Base-by-base conservation (phyloP, 1,140 invertebrate species). In the Campoletis sonorensis region DNA sequence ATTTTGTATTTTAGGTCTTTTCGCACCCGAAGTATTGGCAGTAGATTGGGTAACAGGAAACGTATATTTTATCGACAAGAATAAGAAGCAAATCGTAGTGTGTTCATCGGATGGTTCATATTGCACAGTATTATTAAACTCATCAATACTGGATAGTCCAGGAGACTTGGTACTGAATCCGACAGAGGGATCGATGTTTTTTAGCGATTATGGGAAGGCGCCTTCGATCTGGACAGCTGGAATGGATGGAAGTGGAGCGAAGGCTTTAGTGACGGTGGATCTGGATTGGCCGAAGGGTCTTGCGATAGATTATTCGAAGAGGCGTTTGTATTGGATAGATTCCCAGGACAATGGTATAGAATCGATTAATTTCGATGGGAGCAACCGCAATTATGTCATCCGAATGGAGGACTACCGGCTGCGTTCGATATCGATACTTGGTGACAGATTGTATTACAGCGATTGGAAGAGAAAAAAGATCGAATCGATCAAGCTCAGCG, bases 271-370 rank as follows among this genome's bases (percentile, higher is more conserved):
- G 0, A 92, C 92, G 0, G 89, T 92, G 2, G 87, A 94, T 0
- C 93, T 98, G 23, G 93, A 95, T 0, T 98, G 96, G 96, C 97
- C 98, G 0, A 98, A 97, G 89, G 97, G 97, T 3, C 91, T 99
- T 11, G 94, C 97, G 0, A 92, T 99, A 67, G 98, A 99, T 90
- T 95, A 95, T 87, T 95, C 96, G 23, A 97, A 96, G 81, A 92
- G 95, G 21, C 92, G 96, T 70, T 91, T 96, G 10, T 96, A 97
- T 84, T 97, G 97, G 93, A 95, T 97, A 0, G 96, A 97, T 84
- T 0, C 94, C 0, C 96, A 96, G 84, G 85, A 94, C 8, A 93
- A 92, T 58, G 94, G 92, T 79, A 94, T 98, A 3, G 97, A 97
- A 89, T 96, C 95, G 1, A 93, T 97, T 23, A 93, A 93, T 23